phyloP scores from a whole-genome alignment of 2,113 vertebrate genomes.

The Oreochromis tanganicae region DNA sequence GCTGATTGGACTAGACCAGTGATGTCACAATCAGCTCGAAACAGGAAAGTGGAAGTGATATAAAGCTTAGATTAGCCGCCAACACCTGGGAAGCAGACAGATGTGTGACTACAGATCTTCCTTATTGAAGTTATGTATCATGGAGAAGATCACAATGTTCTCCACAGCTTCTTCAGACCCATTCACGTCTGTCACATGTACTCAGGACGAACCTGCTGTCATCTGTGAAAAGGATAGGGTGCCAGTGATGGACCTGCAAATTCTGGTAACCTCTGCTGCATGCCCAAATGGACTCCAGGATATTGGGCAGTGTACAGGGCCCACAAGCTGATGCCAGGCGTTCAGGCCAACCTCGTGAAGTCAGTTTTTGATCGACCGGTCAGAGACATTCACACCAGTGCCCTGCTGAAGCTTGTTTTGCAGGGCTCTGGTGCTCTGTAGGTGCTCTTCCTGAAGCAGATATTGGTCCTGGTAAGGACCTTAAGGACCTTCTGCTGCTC shows the following conservation, averaged over 20 bases:
- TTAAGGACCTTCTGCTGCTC: not conserved
- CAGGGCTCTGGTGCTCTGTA: not conserved
- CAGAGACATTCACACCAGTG: not conserved
- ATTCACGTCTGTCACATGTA: not conserved
- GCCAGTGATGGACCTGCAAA: not conserved
- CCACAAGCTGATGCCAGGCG: fast-evolving
- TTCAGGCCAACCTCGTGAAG: not conserved
- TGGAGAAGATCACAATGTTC: not conserved
- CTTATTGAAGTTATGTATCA: not conserved
- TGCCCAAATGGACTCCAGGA: not conserved
- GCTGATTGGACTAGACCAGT: not conserved
- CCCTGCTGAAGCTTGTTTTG: not conserved
- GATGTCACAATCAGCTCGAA: not conserved
- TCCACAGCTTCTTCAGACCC: fast-evolving
- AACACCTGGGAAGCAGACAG: not conserved
- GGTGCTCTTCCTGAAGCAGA: not conserved
- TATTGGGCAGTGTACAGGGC: not conserved
- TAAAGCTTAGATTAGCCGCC: not conserved
- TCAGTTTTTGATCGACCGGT: not conserved
- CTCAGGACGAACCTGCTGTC: not conserved
- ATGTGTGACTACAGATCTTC: not conserved
- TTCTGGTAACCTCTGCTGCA: not conserved
- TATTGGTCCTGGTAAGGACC: not conserved
- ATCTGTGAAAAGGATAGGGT: not conserved
- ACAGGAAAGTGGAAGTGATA: not conserved